phyloP scores from a whole-genome alignment of 2,113 vertebrate genomes.

The Hippopotamus amphibius region DNA sequence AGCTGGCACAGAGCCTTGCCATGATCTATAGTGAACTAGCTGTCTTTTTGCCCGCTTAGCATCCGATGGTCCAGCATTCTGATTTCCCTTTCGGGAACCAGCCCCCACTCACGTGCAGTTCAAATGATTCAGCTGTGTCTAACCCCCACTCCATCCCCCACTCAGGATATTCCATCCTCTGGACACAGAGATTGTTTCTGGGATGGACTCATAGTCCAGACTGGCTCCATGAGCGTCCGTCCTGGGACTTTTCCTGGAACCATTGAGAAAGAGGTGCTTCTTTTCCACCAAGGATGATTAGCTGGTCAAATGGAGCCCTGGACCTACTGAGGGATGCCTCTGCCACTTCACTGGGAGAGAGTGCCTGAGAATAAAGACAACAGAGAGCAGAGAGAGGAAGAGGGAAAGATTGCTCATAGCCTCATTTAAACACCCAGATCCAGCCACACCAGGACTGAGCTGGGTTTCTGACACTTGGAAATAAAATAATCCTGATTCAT shows the following conservation, averaged over 20 bases:
- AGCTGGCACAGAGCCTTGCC: background rate
- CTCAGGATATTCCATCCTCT: background rate
- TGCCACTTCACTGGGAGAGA: background rate
- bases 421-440: background rate
- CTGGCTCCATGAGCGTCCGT: background rate
- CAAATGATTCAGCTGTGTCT: background rate
- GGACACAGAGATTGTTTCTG: background rate
- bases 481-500: conserved; percentile 10
- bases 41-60: background rate
- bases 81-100: background rate
- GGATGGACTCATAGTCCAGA: background rate
- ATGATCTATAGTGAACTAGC: accelerated
- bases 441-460: background rate
- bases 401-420: background rate
- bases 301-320: background rate
- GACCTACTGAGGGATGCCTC: background rate
- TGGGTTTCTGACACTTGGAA: background rate
- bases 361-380: background rate
- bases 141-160: background rate
- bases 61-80: background rate
- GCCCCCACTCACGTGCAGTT: background rate
- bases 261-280: background rate
- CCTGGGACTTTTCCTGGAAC: background rate
- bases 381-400: background rate
- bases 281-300: background rate